A percentile compares a stretch with the other conserved stretches of the same genome.
Conservation (phyloP, 2,888 invertebrate species). For the Himalopsyche anomala region DNA sequence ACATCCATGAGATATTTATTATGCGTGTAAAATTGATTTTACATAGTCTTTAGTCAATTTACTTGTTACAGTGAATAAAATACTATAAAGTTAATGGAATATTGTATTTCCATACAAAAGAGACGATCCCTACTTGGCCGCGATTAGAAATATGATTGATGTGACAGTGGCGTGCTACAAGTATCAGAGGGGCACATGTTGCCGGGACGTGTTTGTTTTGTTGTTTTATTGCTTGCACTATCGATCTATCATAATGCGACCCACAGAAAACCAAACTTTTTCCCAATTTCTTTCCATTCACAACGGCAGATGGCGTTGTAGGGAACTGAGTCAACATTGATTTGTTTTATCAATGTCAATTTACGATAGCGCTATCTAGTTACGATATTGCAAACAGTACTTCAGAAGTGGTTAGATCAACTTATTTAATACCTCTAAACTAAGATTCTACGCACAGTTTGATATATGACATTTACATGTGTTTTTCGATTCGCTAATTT, state of each 20-base stretch:
- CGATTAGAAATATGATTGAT: conserved; percentile 40
- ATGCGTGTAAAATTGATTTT: too few relatives aligned
- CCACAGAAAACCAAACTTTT: conserved; percentile 31
- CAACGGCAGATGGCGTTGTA: not conserved
- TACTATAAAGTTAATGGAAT: not conserved
- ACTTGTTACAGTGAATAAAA: not conserved
- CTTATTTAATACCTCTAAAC: too few relatives aligned
- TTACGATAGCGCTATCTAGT: not conserved
- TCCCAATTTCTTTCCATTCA: not conserved
- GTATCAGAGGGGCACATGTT: conserved; percentile 4
- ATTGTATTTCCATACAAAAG: not conserved
- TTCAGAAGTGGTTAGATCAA: too few relatives aligned
- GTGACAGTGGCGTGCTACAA: conserved; percentile 6
- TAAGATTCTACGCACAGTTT: too few relatives aligned
- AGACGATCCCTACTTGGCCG: not conserved
- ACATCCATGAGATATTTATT: too few relatives aligned
- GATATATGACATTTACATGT: too few relatives aligned
- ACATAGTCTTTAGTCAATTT: too few relatives aligned
- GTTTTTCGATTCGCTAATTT: too few relatives aligned
- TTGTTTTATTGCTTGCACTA: conserved; percentile 40
- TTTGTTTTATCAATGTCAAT: not conserved
- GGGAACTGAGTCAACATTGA: not conserved
- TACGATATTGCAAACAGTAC: too few relatives aligned
- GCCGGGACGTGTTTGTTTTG: conserved; percentile 32
- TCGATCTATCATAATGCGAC: conserved; percentile 34